phyloP scores from a whole-genome alignment of 92 coral and sea anemone species.

The Virgularia gustaviana region DNA sequence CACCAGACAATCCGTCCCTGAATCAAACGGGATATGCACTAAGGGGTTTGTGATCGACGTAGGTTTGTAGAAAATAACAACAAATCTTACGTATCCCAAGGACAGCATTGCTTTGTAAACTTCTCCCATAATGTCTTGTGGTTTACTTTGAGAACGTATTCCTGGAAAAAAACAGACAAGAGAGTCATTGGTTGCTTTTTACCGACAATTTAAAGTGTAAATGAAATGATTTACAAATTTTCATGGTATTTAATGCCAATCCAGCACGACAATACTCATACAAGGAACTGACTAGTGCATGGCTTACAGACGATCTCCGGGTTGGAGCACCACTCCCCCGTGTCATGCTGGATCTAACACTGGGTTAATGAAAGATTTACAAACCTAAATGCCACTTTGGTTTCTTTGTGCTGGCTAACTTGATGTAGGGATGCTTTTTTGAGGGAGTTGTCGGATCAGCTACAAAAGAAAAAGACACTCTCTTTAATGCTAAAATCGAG shows the following conservation, averaged over 20 bases:
- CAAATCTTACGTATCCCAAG: slow-evolving; percentile 84
- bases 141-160: slow-evolving; percentile 95
- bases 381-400: slow-evolving; percentile 98
- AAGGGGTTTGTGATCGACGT: neutral
- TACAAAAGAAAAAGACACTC: slow-evolving; percentile 19
- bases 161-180: slow-evolving; percentile 47
- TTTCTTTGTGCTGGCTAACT: slow-evolving; percentile 82
- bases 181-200: no score
- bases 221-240: no score
- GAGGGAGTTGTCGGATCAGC: slow-evolving; percentile 78
- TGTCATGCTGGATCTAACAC: no score
- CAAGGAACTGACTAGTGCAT: no score
- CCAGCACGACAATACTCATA: no score
- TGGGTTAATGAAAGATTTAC: no score
- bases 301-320: no score
- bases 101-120: slow-evolving; percentile 96
- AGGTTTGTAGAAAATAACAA: neutral
- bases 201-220: no score
- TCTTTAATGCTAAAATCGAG: neutral
- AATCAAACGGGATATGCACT: no score
- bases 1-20: no score
- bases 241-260: no score
- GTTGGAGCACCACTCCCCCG: no score
- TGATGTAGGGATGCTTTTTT: slow-evolving; percentile 76
- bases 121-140: slow-evolving; percentile 96